phyloP scores from a whole-genome alignment of 2,888 invertebrate species.

The Eumacrocentrus americanus region DNA sequence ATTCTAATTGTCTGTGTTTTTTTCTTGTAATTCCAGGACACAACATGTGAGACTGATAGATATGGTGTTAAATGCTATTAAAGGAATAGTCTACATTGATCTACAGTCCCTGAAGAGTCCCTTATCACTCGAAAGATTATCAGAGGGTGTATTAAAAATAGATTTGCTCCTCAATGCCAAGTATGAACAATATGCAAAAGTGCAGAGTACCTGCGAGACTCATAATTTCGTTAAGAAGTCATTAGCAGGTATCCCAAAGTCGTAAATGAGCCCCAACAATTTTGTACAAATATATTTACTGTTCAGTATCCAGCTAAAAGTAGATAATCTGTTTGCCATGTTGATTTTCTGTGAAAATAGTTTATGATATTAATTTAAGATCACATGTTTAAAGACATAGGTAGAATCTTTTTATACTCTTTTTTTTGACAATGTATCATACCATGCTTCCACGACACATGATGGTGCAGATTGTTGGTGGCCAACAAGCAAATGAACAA shows the following conservation, averaged over 20 bases:
- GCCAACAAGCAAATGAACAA: constrained; percentile 53
- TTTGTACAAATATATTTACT: not conserved
- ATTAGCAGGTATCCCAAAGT: not conserved
- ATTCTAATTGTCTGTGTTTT: too few relatives aligned
- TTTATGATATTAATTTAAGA: not conserved
- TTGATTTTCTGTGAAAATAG: too few relatives aligned
- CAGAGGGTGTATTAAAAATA: too few relatives aligned
- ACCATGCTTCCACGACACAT: constrained; percentile 53
- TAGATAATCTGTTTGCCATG: too few relatives aligned
- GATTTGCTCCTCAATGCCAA: too few relatives aligned
- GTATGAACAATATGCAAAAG: not conserved
- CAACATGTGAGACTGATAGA: too few relatives aligned
- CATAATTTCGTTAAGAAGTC: not conserved
- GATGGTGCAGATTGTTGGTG: constrained; percentile 56
- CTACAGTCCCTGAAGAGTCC: too few relatives aligned
- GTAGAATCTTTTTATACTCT: constrained; percentile 1
- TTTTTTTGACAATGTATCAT: constrained; percentile 55
- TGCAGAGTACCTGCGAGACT: not conserved
- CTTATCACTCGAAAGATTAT: too few relatives aligned
- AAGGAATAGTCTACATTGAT: not conserved
- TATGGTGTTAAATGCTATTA: not conserved
- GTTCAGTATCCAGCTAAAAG: not conserved
- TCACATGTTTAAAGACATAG: not conserved
- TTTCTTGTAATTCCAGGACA: not conserved
- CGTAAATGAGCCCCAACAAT: not conserved